These are phyloP conservation scores for Hyles lineata DNA, from an alignment of 2,888 invertebrate genomes.

Conservation along the genomic window DNA sequence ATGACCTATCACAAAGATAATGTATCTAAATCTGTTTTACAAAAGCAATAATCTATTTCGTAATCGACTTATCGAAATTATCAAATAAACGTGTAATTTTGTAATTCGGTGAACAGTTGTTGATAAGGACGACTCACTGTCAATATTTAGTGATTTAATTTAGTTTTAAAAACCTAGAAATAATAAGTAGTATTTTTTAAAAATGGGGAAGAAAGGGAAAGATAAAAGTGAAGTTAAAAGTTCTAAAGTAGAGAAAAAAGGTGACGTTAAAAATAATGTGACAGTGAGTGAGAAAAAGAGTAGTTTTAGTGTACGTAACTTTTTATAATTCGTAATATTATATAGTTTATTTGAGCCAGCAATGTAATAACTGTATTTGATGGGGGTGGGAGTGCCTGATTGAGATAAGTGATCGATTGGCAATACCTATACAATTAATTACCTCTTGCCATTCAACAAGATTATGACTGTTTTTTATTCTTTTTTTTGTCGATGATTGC, in stretches of 20 bases:
- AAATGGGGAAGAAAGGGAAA: constrained; percentile 25
- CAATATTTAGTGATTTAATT: not conserved
- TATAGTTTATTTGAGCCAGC: no score
- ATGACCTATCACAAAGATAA: not conserved
- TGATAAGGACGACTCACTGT: not conserved
- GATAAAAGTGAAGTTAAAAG: constrained; percentile 23
- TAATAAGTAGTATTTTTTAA: not conserved
- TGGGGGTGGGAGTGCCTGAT: no score
- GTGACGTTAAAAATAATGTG: not conserved
- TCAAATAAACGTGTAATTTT: constrained; percentile 19
- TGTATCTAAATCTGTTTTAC: not conserved
- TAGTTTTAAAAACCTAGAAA: not conserved
- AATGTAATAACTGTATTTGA: no score
- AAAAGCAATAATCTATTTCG: not conserved
- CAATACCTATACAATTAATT: no score
- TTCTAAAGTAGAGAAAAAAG: not conserved
- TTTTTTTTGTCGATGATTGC: no score
- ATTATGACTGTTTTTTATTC: no score
- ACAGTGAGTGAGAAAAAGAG: constrained; percentile 16
- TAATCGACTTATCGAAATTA: not conserved
- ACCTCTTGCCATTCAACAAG: no score
- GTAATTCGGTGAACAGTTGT: not conserved
- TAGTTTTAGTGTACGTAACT: constrained; percentile 21
- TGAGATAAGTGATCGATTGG: no score
- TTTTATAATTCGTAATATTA: not conserved